Conservation (phyloP, 2,888 invertebrate genomes). For the Tanypteryx hageni region DNA sequence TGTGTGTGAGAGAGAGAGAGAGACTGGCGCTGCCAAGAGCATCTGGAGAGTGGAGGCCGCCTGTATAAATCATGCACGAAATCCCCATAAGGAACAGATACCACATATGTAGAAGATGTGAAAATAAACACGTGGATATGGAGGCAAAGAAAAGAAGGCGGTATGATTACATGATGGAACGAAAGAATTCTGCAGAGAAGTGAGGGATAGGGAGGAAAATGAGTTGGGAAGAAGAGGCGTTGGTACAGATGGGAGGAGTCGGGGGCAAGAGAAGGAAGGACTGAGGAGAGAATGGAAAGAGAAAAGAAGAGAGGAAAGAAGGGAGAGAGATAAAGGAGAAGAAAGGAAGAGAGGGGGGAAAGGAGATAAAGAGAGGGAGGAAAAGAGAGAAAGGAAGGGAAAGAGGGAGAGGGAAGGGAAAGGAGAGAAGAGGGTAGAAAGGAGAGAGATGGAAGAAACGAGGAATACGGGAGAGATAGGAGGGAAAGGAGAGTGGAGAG, state of each 20-base stretch:
- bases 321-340: background rate
- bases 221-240: no score
- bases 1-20: background rate
- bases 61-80: no score
- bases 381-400: background rate
- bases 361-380: background rate
- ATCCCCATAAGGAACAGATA: background rate
- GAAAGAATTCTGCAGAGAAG: background rate
- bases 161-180: background rate
- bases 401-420: background rate
- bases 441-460: no score
- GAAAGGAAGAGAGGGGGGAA: background rate
- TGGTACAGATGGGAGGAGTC: no score
- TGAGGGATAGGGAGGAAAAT: background rate
- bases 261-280: background rate
- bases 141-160: background rate
- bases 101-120: background rate
- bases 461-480: background rate
- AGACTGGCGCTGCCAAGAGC: background rate
- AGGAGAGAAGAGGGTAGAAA: background rate
- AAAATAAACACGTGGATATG: background rate
- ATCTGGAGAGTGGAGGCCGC: background rate
- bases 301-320: background rate
- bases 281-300: background rate
- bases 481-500: background rate